Base-by-base conservation (phyloP, 64 coral and sea anemone genomes). In the Cladopsammia gracilis region DNA sequence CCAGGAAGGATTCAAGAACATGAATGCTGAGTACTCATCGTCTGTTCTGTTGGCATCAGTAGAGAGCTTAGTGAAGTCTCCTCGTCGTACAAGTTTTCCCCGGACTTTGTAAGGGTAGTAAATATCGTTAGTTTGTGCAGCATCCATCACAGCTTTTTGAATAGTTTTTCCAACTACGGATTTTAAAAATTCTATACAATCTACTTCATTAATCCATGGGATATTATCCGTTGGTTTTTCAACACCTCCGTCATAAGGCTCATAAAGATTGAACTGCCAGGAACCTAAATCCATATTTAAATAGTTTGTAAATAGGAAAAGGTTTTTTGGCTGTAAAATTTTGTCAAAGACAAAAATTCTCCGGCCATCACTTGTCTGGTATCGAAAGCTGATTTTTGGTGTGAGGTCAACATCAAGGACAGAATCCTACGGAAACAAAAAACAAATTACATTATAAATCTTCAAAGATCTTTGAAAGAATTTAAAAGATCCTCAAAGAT, bases 1-100 rank as follows among this genome's bases (percentile, higher is more conserved):
- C 97, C 94, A 98, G 11, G 60, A 88, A 16, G 58, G 72, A 87
- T 91, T 94, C 61, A 98, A 86, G 49, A 96, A 99, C 88, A 99
- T 73, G 13, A 96, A 79, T 13, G 90, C 65, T 34, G 98, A 99
- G 7, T 76, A 91, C 48, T 99, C 98, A 45, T 96, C 90, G 65
- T 98, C 97, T 58, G 95, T 89, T 25, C 53, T 86, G 6, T 75
- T 93, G 4, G 97, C 94, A 87, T 98, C 97, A 61, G 58, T 93
- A 48, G 77, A 73, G 11, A 98, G 62, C 23, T 94, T 96, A 6
- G 94, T 96, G 22, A 76, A 88, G 72, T 99, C 94, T 14, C 97
- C 97, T 83, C 97, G 83, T 8, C 97, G 94, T 11, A 96, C 47
- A 70, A 98, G 90, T 72, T 98, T 96, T 52, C 80, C 94, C 43